Percentiles rank a stretch among this genome's conserved stretches.
Conservation (phyloP, 2,888 invertebrate species). For the Ochlodes sylvanus region DNA sequence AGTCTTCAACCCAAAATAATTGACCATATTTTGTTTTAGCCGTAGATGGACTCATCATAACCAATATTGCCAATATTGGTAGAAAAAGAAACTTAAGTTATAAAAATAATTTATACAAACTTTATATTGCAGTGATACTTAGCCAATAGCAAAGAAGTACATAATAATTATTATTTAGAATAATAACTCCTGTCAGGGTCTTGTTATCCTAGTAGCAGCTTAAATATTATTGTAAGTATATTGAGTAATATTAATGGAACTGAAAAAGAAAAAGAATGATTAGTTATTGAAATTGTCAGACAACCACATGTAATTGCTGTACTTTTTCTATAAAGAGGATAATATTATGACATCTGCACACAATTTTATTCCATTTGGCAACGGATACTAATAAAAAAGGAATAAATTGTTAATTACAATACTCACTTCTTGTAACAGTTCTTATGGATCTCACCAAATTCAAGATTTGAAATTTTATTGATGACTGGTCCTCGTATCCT, state of each 20-base stretch:
- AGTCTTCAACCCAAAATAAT: too few species aligned
- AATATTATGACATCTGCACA: too few species aligned
- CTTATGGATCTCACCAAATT: slow-evolving; percentile 97
- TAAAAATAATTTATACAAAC: slow-evolving; percentile 4
- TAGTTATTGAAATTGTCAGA: background rate
- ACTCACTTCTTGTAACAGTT: slow-evolving; percentile 98
- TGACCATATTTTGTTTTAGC: too few species aligned
- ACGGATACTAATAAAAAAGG: too few species aligned
- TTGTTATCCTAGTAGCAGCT: slow-evolving; percentile 92
- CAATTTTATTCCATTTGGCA: too few species aligned
- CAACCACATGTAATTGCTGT: background rate
- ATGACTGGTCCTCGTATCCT: slow-evolving; percentile 94
- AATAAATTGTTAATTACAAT: slow-evolving; percentile 20
- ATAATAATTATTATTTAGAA: background rate
- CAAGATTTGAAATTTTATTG: slow-evolving; percentile 94
- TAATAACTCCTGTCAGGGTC: background rate
- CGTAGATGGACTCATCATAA: too few species aligned
- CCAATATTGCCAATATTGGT: background rate
- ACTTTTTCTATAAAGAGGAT: too few species aligned
- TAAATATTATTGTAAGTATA: slow-evolving; percentile 93
- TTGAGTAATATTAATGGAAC: slow-evolving; percentile 98
- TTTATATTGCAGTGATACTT: slow-evolving; percentile 1
- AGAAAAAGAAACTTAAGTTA: background rate
- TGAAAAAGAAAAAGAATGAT: slow-evolving; percentile 83
- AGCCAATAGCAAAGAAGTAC: background rate